Conservation (phyloP, 1,140 invertebrate species). For the Chionoecetes opilio region DNA sequence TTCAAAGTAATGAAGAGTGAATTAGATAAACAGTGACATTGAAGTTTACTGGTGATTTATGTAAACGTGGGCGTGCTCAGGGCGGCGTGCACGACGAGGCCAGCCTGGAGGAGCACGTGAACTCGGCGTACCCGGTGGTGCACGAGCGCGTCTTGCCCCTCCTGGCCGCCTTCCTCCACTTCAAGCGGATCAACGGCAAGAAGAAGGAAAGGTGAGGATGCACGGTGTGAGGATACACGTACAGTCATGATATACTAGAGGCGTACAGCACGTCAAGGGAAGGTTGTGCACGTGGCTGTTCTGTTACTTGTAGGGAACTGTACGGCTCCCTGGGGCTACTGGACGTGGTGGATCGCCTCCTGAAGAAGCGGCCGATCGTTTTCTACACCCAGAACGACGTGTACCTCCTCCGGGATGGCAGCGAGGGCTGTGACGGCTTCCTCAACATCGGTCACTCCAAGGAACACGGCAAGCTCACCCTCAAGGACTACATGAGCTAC, state of each 20-base stretch:
- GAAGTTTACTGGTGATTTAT: too few relatives aligned
- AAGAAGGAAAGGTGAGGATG: constrained; percentile 85
- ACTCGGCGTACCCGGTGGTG: constrained; percentile 85
- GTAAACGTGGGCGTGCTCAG: background rate
- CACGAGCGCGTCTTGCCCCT: constrained; percentile 84
- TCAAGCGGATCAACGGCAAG: constrained; percentile 85
- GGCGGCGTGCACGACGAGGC: constrained; percentile 71
- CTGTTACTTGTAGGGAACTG: constrained; percentile 62
- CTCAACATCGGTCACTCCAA: constrained; percentile 84
- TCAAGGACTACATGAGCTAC: constrained; percentile 84
- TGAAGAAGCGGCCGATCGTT: constrained; percentile 86
- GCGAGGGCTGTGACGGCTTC: constrained; percentile 85
- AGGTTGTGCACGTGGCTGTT: background rate
- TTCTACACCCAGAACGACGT: constrained; percentile 85
- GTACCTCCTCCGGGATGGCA: constrained; percentile 85
- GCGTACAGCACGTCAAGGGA: background rate
- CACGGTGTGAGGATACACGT: background rate
- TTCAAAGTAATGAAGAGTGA: too few relatives aligned
- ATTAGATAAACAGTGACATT: too few relatives aligned
- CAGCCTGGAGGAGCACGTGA: constrained; percentile 84
- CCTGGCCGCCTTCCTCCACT: constrained; percentile 83
- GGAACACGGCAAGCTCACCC: constrained; percentile 83
- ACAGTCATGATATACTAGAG: background rate
- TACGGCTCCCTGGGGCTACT: constrained; percentile 59
- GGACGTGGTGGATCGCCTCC: constrained; percentile 82